Evolutionary conservation across 2,113 vertebrate species (phyloP).

Genomic region (Leucosticte australis): DNA sequence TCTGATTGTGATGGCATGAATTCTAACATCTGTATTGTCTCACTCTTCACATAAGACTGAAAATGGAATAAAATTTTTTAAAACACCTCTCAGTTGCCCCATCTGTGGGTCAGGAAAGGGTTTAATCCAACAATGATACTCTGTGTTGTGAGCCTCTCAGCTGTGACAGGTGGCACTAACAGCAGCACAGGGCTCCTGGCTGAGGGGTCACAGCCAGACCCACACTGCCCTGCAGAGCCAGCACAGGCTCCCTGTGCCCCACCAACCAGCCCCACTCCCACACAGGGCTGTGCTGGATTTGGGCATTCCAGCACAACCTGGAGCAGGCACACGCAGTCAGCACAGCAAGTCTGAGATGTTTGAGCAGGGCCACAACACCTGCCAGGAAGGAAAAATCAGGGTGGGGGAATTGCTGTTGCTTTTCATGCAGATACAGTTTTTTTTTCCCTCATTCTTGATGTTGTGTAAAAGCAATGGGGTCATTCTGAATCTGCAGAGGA

Average conservation of each 20-base stretch:
- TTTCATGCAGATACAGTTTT: not conserved
- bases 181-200: not conserved
- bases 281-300: accelerated
- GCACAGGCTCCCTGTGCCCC: accelerated
- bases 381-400: accelerated
- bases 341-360: not conserved
- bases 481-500: not conserved
- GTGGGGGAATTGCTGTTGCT: not conserved
- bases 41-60: not conserved
- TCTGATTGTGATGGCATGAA: not conserved
- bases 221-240: not conserved
- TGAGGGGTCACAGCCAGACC: accelerated
- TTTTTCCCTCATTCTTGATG: not conserved
- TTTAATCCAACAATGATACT: not conserved
- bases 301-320: not conserved
- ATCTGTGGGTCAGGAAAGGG: not conserved
- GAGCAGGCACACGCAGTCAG: not conserved
- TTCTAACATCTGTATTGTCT: not conserved
- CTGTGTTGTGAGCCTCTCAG: not conserved
- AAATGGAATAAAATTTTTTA: not conserved
- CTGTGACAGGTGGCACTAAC: not conserved
- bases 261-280: not conserved
- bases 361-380: not conserved
- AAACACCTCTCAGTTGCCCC: not conserved
- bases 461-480: not conserved